A percentile compares a stretch with the other conserved stretches of the same genome.
These are phyloP conservation scores for Caenorhabditis sp. DNA, from an alignment of 2,888 invertebrate species.

Conservation along the genomic window DNA sequence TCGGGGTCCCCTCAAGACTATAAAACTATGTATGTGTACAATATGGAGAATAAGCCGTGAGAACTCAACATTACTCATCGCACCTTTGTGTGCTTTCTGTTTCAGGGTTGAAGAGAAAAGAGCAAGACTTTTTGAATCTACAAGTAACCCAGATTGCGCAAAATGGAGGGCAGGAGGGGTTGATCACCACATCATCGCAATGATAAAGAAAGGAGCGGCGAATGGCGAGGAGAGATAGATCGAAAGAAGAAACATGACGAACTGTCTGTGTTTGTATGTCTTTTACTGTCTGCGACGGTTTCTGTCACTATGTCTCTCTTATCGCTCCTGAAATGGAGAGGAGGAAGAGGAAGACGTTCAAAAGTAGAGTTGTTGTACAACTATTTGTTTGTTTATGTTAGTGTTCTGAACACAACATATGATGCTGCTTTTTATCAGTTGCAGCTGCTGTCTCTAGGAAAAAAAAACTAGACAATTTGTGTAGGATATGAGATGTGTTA, in stretches of 20 bases:
- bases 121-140: slow-evolving; percentile 14
- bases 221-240: slow-evolving; percentile 32
- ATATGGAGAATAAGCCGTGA: slow-evolving; percentile 21
- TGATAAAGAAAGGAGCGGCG: slow-evolving; percentile 61
- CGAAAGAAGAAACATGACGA: slow-evolving; percentile 23
- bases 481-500: slow-evolving; percentile 47
- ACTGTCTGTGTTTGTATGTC: not conserved
- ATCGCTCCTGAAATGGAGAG: slow-evolving; percentile 22
- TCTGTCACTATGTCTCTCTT: slow-evolving; percentile 30
- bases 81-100: slow-evolving; percentile 38
- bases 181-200: slow-evolving; percentile 34
- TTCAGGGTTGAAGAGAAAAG: not conserved
- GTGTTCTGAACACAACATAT: slow-evolving; percentile 17
- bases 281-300: slow-evolving; percentile 38
- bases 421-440: slow-evolving; percentile 41
- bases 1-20: not conserved
- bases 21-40: not conserved
- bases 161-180: slow-evolving; percentile 19
- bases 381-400: slow-evolving; percentile 22
- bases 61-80: slow-evolving; percentile 30
- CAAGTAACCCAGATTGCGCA: slow-evolving; percentile 39
- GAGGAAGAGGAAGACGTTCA: slow-evolving; percentile 29
- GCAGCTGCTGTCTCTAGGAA: slow-evolving; percentile 8
- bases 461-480: slow-evolving; percentile 26
- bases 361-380: slow-evolving; percentile 32